Conservation (phyloP, 1,140 invertebrate genomes). For the Diachasmimorpha longicaudata region DNA sequence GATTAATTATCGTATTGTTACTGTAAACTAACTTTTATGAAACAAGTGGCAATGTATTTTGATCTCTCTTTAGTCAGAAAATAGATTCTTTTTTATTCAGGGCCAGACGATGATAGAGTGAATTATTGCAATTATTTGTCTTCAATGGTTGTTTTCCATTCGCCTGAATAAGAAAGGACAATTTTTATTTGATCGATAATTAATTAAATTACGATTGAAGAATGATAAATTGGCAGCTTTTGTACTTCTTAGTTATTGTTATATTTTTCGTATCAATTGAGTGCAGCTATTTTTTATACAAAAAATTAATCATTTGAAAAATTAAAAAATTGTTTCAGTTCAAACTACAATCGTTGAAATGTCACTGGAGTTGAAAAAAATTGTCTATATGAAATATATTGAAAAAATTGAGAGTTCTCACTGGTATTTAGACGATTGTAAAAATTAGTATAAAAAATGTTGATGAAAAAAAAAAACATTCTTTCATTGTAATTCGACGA, state of each 20-base stretch:
- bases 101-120: slow-evolving; percentile 39
- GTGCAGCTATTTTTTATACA: background rate
- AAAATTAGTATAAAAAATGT: slow-evolving; percentile 9
- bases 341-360: background rate
- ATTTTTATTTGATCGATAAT: slow-evolving; percentile 59
- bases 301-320: background rate
- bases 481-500: slow-evolving; percentile 2
- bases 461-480: background rate
- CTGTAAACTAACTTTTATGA: slow-evolving; percentile 62
- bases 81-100: slow-evolving; percentile 58
- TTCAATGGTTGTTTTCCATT: slow-evolving; percentile 33
- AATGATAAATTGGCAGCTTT: slow-evolving; percentile 57
- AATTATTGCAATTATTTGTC: background rate
- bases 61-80: slow-evolving; percentile 73
- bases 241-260: slow-evolving; percentile 56
- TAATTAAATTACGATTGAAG: slow-evolving; percentile 39
- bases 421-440: slow-evolving; percentile 5
- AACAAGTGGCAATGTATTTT: slow-evolving; percentile 78
- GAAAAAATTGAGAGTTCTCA: background rate
- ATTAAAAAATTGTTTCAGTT: slow-evolving; percentile 4
- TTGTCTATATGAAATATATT: background rate
- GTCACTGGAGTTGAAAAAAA: background rate
- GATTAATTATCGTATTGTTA: slow-evolving; percentile 62
- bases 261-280: slow-evolving; percentile 37
- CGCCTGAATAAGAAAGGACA: slow-evolving; percentile 44